phyloP scores from a whole-genome alignment of 2,888 invertebrate genomes.

The Electrophaes corylata region DNA sequence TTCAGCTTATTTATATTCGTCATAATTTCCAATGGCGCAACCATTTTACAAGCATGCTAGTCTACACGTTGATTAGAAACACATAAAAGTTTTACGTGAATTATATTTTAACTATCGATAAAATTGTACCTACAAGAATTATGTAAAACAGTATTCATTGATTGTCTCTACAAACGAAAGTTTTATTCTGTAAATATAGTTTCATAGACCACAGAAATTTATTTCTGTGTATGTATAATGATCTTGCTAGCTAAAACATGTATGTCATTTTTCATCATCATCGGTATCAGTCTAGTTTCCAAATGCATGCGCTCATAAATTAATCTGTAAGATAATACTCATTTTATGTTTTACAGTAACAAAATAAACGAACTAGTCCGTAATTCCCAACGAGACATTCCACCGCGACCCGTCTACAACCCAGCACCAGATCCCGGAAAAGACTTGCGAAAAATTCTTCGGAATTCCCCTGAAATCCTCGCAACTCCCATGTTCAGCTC shows the following conservation, averaged over 20 bases:
- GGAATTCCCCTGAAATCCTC: slow-evolving; percentile 77
- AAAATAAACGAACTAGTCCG: slow-evolving; percentile 79
- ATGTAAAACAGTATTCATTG: neutral
- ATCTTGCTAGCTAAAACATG: neutral
- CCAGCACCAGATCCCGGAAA: slow-evolving; percentile 73
- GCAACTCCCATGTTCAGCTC: slow-evolving; percentile 75
- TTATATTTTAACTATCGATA: neutral
- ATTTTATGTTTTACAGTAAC: slow-evolving; percentile 56
- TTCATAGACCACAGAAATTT: no score
- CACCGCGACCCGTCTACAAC: slow-evolving; percentile 63
- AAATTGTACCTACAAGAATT: neutral
- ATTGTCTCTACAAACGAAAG: no score
- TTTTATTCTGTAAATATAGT: no score
- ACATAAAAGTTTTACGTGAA: slow-evolving; percentile 15
- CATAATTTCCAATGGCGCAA: slow-evolving; percentile 34
- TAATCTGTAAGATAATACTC: no score
- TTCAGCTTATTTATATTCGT: slow-evolving; percentile 36
- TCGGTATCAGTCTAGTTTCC: no score
- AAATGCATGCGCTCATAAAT: no score
- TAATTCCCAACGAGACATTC: slow-evolving; percentile 61
- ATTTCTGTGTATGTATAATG: no score
- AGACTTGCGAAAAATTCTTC: slow-evolving; percentile 75
- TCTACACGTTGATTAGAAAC: slow-evolving; percentile 11
- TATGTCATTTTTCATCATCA: no score
- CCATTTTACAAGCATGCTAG: slow-evolving; percentile 28